Base-by-base conservation (phyloP, 2,888 invertebrate species). In the Diachrysia chrysitis region DNA sequence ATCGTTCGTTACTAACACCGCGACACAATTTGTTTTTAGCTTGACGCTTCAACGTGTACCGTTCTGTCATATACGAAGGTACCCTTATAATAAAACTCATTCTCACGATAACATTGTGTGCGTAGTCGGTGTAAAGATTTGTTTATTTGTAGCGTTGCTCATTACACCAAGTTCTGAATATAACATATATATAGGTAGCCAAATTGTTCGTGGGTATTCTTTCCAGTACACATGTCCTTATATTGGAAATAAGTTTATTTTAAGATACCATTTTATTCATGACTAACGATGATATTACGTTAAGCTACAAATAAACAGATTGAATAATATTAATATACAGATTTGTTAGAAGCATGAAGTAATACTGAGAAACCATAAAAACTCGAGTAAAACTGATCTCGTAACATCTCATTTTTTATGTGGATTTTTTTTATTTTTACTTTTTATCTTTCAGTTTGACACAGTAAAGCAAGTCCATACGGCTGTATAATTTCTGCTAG, bases 1-100 rank as follows among this genome's bases (percentile, higher is more conserved):
- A 77, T 69, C 66, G 67, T 80, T 72, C 81, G 78, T 79, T 82
- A 83, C 83, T 84, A 85, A 86, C 76, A 78, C 78, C 69, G 74
- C 82, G 72, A 76, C 74, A 78, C 80, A 48, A 73, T 75, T 78
- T 73, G 58, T 82, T 82, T 80, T 78, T 77, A 71, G 83, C 85
- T 86, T 84, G 72, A 82, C 66, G 84, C 85, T 86, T 83, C 29
- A 65, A 73, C 70, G 59, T 59, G 71, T 81, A 73, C 81, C 76
- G 58, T 64, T 74, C 58, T 70, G 73, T 81, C 81, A 65, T 68
- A 65, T 58, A 69, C 46, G 64, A 60, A 48, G 78, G 78, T 78
- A 76, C 74, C 46, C 54, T 81, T 53, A 71, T 76, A 66, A 73
- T 73, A 60, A 71, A 53, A 79, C 73, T 74, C 66, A 69, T 71